Percentiles rank a stretch among this genome's conserved stretches.
Evolutionary conservation across 1,140 invertebrate species (phyloP).

Genomic region (Sarcophaga peregrina): DNA sequence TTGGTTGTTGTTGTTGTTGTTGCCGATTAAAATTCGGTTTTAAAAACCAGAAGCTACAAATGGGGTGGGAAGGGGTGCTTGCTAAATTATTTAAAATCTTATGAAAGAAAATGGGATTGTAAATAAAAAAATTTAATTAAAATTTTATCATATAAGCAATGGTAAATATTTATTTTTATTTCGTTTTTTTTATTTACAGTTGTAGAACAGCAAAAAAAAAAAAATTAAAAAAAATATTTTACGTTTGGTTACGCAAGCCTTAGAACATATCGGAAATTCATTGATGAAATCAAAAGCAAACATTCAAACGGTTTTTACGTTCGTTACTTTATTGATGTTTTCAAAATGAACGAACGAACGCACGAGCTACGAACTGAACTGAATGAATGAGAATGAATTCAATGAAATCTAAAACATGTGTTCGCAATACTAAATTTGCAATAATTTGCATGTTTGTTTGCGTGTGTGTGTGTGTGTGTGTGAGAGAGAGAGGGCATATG

Average conservation of each 20-base stretch:
- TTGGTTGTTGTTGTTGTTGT: background rate
- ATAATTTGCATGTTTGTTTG: background rate
- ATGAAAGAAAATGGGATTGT: too few species aligned
- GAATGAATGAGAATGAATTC: too few species aligned
- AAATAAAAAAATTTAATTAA: slow-evolving; percentile 22
- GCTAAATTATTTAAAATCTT: background rate
- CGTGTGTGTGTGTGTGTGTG: background rate
- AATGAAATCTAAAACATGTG: too few species aligned
- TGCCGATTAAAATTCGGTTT: background rate
- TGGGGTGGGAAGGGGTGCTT: background rate
- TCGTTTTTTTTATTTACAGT: background rate
- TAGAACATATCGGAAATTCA: background rate
- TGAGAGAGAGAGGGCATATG: background rate
- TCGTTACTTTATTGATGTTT: background rate
- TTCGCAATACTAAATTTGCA: too few species aligned
- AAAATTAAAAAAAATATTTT: background rate
- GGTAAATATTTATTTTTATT: background rate
- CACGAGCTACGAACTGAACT: background rate
- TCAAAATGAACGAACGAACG: slow-evolving; percentile 1
- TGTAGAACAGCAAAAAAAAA: background rate
- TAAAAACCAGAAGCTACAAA: background rate
- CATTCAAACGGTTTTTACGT: background rate
- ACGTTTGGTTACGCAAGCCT: background rate
- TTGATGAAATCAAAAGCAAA: background rate
- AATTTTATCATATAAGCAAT: background rate